Evolutionary conservation across 2,113 vertebrate genomes (phyloP), one percentile per base, ranked within the genome.

Genomic region (Perognathus longimembris): DNA sequence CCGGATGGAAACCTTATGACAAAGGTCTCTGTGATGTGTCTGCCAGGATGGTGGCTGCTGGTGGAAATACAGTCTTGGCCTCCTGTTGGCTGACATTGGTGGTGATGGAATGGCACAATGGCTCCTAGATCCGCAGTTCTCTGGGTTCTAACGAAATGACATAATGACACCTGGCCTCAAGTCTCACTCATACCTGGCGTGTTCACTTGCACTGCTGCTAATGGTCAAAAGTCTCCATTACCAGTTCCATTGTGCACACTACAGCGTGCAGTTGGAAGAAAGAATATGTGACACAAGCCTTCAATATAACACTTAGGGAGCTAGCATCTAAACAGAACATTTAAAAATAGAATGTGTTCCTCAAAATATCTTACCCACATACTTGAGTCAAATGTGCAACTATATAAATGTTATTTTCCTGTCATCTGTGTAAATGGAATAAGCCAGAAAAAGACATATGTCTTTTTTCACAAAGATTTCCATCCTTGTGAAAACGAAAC

Each of bases 161-260:
- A 7, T 1, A 7, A 0, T 15, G 15, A 5, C 30, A 63, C 2
- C 14, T 38, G 11, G 2, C 3, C 15, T 66, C 8, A 9, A 2
- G 7, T 11, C 28, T 66, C 14, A 45, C 38, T 20, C 7, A 59
- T 3, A 17, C 11, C 12, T 10, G 12, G 4, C 50, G 14, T 14
- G 17, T 4, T 54, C 50, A 54, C 50, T 54, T 54, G 50, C n/a
- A n/a, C n/a, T 54, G 50, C 50, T 54, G 45, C 45, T 45, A 45
- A 45, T 11, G 9, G 12, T 45, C 45, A 45, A 45, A 45, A 45
- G 45, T 45, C 45, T 2, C 45, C 45, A 11, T 45, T 12, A 8
- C 45, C 12, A 15, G 50, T 54, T 54, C 50, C 15, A 17, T 54
- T 54, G 50, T 15, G 14, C 50, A 54, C 15, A 18, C 15, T 14